Base-by-base conservation (phyloP, 2,113 vertebrate species). In the Heloderma charlesbogerti region DNA sequence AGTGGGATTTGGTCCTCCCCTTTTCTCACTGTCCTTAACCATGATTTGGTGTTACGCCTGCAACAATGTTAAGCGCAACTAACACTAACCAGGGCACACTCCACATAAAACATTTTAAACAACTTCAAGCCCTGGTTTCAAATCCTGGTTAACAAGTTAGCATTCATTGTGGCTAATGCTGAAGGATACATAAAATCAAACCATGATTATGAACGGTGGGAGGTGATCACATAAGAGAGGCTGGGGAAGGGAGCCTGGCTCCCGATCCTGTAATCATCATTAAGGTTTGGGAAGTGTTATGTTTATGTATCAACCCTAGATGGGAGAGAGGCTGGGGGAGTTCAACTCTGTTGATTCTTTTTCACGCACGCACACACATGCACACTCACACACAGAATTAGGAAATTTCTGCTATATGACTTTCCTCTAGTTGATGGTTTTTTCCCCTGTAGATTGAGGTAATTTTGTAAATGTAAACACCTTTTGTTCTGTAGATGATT, bases 401-500 rank as follows among this genome's bases (percentile, higher is more conserved):
- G 77, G 45, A 74, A 51, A 72, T n/a, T 37, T 48, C 84, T 78
- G 22, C 77, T 72, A 7, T 20, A 13, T 37, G 60, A 27, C 48
- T 27, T 48, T n/a, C 31, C n/a, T 54, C 43, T 72, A 5, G 66
- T 22, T 57, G 60, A 81, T 51, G 9, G 43, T 83, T 83, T 72
- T 15, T 74, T 74, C 71, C 74, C 20, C n/a, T 83, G 22, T 43
- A 45, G 27, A 40, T 51, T 22, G 54, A 74, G 54, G 37, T 83
- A 43, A 83, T 83, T 89, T 86, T 71, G 66, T 6, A 83, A 10
- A 83, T 83, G 69, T 43, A 89, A 89, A 83, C 69, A 54, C 34
- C 48, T 86, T 51, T 72, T 86, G 2, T 45, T 74, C 9, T 86
- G 18, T 86, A 69, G 84, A 74, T 86, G 34, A 37, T 72, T 72